These are phyloP conservation scores for Neoseiulus cucumeris DNA, from an alignment of 1,140 invertebrate genomes.

Conservation along the genomic window DNA sequence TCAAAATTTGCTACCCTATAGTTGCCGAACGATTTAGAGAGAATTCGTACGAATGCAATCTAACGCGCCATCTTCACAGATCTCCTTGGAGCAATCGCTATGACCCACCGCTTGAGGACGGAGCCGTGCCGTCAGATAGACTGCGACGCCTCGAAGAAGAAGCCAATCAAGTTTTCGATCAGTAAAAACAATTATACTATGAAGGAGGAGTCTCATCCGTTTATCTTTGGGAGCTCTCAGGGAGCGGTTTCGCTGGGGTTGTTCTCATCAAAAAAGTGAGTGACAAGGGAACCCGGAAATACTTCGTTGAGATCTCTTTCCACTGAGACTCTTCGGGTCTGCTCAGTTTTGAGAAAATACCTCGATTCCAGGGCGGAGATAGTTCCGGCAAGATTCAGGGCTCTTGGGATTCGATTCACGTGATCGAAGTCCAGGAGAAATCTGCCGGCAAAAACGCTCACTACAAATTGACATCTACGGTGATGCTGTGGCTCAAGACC, in stretches of 20 bases:
- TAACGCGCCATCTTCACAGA: constrained; percentile 29
- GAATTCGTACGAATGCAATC: background rate
- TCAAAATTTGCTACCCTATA: constrained; percentile 4
- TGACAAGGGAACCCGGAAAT: background rate
- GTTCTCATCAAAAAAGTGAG: constrained; percentile 98
- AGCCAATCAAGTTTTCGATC: constrained; percentile 93
- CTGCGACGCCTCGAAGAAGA: constrained; percentile 89
- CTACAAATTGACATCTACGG: constrained; percentile 96
- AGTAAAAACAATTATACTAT: constrained; percentile 96
- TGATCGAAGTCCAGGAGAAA: constrained; percentile 94
- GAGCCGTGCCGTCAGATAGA: constrained; percentile 88
- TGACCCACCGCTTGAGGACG: constrained; percentile 91
- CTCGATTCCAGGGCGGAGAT: constrained; percentile 46
- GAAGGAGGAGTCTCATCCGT: constrained; percentile 98
- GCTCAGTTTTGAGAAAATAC: too few relatives aligned
- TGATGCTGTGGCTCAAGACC: constrained; percentile 98
- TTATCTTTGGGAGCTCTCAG: constrained; percentile 94
- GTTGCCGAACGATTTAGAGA: too few relatives aligned
- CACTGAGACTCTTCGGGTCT: too few relatives aligned
- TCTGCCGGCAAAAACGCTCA: constrained; percentile 77
- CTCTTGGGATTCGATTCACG: constrained; percentile 99
- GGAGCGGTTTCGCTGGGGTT: constrained; percentile 90
- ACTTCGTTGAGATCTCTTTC: too few relatives aligned
- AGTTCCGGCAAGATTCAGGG: constrained; percentile 90
- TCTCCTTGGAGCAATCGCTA: constrained; percentile 99